A percentile compares a stretch with the other conserved stretches of the same genome.
Conservation (phyloP, 2,888 invertebrate genomes). For the Spodoptera littoralis region DNA sequence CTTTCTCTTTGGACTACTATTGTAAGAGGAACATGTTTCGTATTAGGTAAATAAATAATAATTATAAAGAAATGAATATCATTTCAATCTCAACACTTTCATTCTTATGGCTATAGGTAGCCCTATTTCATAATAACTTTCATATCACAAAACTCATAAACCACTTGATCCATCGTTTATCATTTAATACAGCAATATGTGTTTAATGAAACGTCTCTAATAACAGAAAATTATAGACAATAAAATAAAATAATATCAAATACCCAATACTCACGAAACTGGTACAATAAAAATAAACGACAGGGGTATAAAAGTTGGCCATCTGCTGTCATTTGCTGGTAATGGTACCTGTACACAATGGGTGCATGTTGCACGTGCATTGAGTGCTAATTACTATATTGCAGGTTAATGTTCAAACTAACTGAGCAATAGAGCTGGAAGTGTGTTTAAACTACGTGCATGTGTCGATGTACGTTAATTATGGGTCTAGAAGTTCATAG, state of each 20-base stretch:
- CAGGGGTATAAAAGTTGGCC: slow-evolving; percentile 13
- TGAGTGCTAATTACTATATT: slow-evolving; percentile 29
- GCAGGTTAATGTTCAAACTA: slow-evolving; percentile 1
- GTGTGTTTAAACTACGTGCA: no score
- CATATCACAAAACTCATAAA: no score
- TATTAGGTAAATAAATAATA: no score
- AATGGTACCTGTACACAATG: slow-evolving; percentile 15
- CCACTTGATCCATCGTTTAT: no score
- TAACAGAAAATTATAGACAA: neutral
- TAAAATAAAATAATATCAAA: slow-evolving; percentile 1
- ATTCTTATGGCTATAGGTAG: no score
- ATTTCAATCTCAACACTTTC: no score
- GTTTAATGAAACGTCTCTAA: neutral
- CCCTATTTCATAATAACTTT: no score
- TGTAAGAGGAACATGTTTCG: no score
- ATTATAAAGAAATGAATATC: no score
- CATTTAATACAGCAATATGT: no score
- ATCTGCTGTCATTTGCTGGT: slow-evolving; percentile 22
- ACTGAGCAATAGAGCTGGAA: neutral
- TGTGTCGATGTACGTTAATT: no score
- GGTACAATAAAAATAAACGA: slow-evolving; percentile 21
- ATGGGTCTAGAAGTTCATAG: neutral
- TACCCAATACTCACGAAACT: slow-evolving; percentile 11
- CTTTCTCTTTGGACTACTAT: no score
- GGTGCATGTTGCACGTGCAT: slow-evolving; percentile 23